Base-by-base conservation (phyloP, 2,797 vertebrate species). In the Schizopygopsis pylzovi region DNA sequence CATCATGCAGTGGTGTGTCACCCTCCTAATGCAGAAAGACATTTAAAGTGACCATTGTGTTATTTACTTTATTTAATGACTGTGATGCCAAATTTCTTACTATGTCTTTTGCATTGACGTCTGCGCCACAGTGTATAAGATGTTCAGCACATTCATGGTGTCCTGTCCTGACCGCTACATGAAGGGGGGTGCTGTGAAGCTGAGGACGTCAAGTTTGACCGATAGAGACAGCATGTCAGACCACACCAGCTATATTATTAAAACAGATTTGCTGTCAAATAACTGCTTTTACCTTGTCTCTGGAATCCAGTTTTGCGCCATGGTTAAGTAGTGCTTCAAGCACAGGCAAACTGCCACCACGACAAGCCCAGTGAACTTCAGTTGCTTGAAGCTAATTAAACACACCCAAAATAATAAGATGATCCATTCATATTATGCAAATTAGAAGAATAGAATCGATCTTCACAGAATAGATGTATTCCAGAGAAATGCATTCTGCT, bases 141-240 rank as follows among this genome's bases (percentile, higher is more conserved):
- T 97, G 95, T 88, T 98, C 95, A 0, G 93, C 96, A 0, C 97
- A 97, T 45, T 97, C 95, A 0, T 95, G 93, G 86, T 95, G 96
- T 12, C 97, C 96, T 0, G 95, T 97, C 77, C 96, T 94, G 87
- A 97, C 97, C 0, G 97, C 96, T 78, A 98, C 97, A 0, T 98
- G 97, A 88, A 98, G 87, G 6, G 97, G 95, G 2, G 96, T 96
- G 88, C 97, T 98, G 88, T 92, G 93, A 88, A 98, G 88, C 97
- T 98, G 87, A 37, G 37, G 67, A 49, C 0, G 45, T 75, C 59
- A 47, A 52, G 41, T 18, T 20, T 13, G 6, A 70, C 11, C 1
- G 2, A 9, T 41, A 59, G 20, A 78, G 12, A 25, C 4, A 12
- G 22, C 25, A 13, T 84, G 18, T 56, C 20, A 70, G 18, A 49